phyloP scores from a whole-genome alignment of 2,888 invertebrate genomes.

The Drosophila borealis region DNA sequence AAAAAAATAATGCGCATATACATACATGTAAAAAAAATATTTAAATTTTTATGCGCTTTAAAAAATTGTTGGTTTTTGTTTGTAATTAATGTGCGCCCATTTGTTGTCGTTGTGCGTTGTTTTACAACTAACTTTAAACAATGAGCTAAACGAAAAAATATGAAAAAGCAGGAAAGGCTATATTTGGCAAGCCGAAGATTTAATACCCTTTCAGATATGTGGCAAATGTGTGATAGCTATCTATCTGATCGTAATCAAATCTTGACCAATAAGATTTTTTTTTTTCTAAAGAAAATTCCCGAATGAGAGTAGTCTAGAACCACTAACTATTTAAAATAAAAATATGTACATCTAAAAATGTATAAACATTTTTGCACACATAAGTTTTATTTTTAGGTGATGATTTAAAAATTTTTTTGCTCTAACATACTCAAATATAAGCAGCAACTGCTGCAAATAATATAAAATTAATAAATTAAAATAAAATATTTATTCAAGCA shows the following conservation, averaged over 20 bases:
- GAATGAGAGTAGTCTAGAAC: not conserved
- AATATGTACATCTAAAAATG: not conserved
- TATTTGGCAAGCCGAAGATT: not conserved
- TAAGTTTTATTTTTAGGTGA: too few relatives aligned
- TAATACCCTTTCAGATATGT: conserved; percentile 6
- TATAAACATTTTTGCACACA: too few relatives aligned
- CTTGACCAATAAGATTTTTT: too few relatives aligned
- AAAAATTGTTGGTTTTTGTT: conserved; percentile 37
- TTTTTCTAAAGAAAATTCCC: too few relatives aligned
- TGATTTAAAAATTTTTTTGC: too few relatives aligned
- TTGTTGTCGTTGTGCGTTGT: conserved; percentile 59
- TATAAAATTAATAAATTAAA: not conserved
- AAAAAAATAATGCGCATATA: conserved; percentile 36
- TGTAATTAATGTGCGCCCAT: conserved; percentile 69
- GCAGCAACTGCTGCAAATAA: too few relatives aligned
- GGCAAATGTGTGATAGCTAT: too few relatives aligned
- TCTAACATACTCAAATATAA: too few relatives aligned
- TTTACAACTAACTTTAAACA: conserved; percentile 51
- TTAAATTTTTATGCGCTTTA: conserved; percentile 34
- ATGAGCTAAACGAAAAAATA: conserved; percentile 27
- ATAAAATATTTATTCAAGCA: too few relatives aligned
- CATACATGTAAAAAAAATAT: conserved; percentile 21
- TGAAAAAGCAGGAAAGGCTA: not conserved
- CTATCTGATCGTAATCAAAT: too few relatives aligned
- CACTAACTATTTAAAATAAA: not conserved